Conservation (phyloP, 2,113 vertebrate genomes). For the Propithecus coquereli region DNA sequence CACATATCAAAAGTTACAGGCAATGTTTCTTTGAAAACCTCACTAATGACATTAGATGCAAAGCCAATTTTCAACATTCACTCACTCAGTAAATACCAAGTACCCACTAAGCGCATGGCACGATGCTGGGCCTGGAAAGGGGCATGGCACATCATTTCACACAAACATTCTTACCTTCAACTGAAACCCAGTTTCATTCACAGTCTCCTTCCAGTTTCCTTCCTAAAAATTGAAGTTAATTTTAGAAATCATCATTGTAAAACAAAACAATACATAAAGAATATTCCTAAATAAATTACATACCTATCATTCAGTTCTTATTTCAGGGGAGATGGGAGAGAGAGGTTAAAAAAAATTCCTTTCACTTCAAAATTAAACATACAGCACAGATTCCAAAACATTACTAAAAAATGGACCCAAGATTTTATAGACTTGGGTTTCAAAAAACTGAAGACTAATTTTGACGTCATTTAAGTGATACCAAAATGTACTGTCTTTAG, state of each 20-base stretch:
- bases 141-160: background rate
- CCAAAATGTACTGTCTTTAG: background rate
- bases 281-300: slow-evolving; percentile 13
- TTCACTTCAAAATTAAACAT: slow-evolving; percentile 48
- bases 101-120: background rate
- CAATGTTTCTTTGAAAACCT: background rate
- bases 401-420: background rate
- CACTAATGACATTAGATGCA: background rate
- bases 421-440: slow-evolving; percentile 11
- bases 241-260: slow-evolving; percentile 52
- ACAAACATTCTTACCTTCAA: slow-evolving; percentile 87
- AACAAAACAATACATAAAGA: background rate
- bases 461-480: background rate
- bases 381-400: slow-evolving; percentile 16
- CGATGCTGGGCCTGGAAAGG: background rate
- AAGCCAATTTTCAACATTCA: slow-evolving; percentile 9
- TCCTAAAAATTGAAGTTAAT: slow-evolving; percentile 85
- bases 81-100: background rate
- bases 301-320: background rate
- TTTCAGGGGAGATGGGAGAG: background rate
- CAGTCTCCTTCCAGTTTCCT: slow-evolving; percentile 93
- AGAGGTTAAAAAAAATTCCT: background rate
- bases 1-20: slow-evolving; percentile 21
- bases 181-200: slow-evolving; percentile 95
- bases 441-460: slow-evolving; percentile 16